Evolutionary conservation across 2,113 vertebrate genomes (phyloP).

Genomic region (Onychostruthus taczanowskii): DNA sequence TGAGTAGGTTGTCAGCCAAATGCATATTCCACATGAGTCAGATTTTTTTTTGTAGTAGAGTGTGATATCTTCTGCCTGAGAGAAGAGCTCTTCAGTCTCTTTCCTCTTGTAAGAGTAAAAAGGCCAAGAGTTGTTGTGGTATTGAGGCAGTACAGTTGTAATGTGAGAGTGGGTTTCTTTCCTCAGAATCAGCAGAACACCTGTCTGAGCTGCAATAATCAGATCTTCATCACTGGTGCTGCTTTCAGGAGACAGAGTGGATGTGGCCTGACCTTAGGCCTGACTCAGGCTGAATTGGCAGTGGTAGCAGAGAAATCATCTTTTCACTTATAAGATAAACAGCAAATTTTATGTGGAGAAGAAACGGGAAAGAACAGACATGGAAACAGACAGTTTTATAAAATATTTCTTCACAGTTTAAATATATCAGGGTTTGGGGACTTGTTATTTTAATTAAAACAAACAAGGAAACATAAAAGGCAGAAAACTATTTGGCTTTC

Average conservation of each 20-base stretch:
- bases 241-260: neutral
- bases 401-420: neutral
- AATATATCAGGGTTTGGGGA: neutral
- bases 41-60: neutral
- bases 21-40: neutral
- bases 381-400: neutral
- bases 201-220: neutral
- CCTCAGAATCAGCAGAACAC: neutral
- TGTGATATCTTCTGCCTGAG: neutral
- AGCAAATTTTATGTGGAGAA: neutral
- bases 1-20: neutral
- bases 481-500: neutral
- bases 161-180: neutral
- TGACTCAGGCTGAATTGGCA: neutral
- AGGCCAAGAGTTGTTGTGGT: neutral
- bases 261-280: neutral
- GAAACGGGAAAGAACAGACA: neutral
- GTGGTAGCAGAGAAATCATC: neutral
- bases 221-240: neutral
- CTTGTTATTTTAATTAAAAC: neutral
- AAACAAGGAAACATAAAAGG: conserved; percentile 18
- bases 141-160: neutral
- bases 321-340: neutral
- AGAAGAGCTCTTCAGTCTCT: neutral
- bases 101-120: neutral